Evolutionary conservation across 2,113 vertebrate genomes (phyloP).

Genomic region (Gymnorhina tibicen): DNA sequence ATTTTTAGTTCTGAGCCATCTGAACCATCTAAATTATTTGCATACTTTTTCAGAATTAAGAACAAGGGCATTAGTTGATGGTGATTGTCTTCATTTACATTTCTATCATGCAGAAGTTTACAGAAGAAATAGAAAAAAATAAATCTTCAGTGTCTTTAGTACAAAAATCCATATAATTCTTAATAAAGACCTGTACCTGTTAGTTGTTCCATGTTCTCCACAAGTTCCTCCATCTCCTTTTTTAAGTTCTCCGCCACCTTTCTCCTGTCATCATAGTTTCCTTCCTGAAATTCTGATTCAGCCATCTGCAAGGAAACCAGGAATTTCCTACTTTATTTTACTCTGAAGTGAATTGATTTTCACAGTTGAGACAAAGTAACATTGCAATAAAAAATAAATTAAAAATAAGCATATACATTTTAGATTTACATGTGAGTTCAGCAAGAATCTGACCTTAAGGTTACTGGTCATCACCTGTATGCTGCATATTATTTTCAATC

Average conservation of each 20-base stretch:
- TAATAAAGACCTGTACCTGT: constrained; percentile 59
- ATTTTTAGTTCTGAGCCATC: background rate
- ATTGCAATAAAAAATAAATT: background rate
- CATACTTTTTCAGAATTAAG: background rate
- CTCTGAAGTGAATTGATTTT: background rate
- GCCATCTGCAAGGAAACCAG: constrained; percentile 62
- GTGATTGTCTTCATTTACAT: background rate
- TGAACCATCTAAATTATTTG: background rate
- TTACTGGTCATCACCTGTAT: background rate
- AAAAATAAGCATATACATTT: background rate
- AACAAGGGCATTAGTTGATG: background rate
- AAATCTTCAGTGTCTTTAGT: background rate
- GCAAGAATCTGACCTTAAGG: background rate
- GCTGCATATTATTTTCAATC: background rate
- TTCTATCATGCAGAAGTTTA: background rate
- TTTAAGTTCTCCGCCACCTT: constrained; percentile 53
- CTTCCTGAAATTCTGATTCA: constrained; percentile 55
- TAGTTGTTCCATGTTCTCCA: constrained; percentile 75
- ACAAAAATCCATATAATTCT: background rate
- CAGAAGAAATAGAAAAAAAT: background rate
- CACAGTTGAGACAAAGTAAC: background rate
- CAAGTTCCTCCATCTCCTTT: constrained; percentile 64
- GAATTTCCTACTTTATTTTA: background rate
- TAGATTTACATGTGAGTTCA: background rate
- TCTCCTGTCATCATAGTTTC: constrained; percentile 24